These are phyloP conservation scores for Semnornis frantzii DNA, from an alignment of 2,113 vertebrate species.

Conservation along the genomic window DNA sequence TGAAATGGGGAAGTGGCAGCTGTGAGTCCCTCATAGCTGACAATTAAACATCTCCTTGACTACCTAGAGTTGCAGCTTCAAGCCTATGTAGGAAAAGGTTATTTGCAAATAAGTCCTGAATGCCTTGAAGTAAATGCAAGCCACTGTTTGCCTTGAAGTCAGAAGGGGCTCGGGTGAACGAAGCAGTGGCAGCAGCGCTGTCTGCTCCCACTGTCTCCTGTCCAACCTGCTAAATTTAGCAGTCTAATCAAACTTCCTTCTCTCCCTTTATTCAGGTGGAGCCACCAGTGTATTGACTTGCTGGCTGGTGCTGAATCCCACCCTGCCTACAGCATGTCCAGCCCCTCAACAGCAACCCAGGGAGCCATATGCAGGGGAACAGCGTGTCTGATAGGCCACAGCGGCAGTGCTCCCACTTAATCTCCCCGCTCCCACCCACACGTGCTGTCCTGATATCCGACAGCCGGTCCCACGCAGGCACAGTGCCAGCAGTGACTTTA, in stretches of 20 bases:
- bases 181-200: neutral
- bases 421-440: conserved; percentile 42
- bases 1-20: neutral
- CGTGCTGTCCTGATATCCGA: conserved; percentile 72
- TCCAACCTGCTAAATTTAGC: neutral
- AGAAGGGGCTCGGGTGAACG: neutral
- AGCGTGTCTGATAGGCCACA: neutral
- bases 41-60: neutral
- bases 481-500: conserved; percentile 80
- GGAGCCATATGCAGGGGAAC: neutral
- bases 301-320: neutral
- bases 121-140: conserved; percentile 50
- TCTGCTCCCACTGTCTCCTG: neutral
- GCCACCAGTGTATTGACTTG: neutral
- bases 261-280: neutral
- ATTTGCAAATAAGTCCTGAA: neutral
- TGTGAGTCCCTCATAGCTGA: neutral
- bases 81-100: neutral
- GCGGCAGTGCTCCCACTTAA: conserved; percentile 23
- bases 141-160: conserved; percentile 37
- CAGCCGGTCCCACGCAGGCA: conserved; percentile 76
- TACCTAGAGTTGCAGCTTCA: neutral
- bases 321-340: neutral
- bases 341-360: neutral
- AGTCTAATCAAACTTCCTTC: neutral